phyloP scores from a whole-genome alignment of 2,888 invertebrate species.

The Sesia bembeciformis region DNA sequence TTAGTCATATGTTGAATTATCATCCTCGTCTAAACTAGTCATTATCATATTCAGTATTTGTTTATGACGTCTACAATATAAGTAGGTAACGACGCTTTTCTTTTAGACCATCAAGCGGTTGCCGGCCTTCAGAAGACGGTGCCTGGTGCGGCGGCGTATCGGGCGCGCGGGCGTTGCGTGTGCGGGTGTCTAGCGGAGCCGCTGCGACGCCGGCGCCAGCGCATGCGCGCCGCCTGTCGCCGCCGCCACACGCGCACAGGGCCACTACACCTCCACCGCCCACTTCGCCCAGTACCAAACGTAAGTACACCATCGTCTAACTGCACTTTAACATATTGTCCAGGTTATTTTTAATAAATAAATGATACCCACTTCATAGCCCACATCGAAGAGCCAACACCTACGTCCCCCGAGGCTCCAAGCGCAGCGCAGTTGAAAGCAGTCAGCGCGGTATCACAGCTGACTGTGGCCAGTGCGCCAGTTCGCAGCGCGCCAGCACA shows the following conservation, averaged over 20 bases:
- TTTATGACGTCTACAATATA: not conserved
- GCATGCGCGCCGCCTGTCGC: conserved; percentile 55
- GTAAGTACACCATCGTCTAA: conserved; percentile 20
- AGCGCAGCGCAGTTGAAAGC: conserved; percentile 37
- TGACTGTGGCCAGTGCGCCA: conserved; percentile 76
- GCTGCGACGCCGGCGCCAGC: conserved; percentile 37
- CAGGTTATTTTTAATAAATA: not conserved
- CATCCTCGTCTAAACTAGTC: too few relatives aligned
- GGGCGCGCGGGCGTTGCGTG: conserved; percentile 51
- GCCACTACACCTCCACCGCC: conserved; percentile 57
- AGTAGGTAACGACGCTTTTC: not conserved
- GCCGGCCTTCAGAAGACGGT: conserved; percentile 49
- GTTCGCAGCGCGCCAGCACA: conserved; percentile 76
- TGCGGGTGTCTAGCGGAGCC: conserved; percentile 44
- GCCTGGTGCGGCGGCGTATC: conserved; percentile 28
- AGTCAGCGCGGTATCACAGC: conserved; percentile 69
- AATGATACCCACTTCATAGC: conserved; percentile 16
- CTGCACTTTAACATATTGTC: not conserved
- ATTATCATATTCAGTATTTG: too few relatives aligned
- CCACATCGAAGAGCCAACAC: conserved; percentile 31
- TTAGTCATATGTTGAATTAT: too few relatives aligned
- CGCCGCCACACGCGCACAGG: conserved; percentile 60
- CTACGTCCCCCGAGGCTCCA: conserved; percentile 27
- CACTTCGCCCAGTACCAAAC: conserved; percentile 29
- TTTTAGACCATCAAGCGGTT: conserved; percentile 59